These are phyloP conservation scores for Varanus komodoensis DNA, from an alignment of 2,113 vertebrate genomes.

Conservation along the genomic window DNA sequence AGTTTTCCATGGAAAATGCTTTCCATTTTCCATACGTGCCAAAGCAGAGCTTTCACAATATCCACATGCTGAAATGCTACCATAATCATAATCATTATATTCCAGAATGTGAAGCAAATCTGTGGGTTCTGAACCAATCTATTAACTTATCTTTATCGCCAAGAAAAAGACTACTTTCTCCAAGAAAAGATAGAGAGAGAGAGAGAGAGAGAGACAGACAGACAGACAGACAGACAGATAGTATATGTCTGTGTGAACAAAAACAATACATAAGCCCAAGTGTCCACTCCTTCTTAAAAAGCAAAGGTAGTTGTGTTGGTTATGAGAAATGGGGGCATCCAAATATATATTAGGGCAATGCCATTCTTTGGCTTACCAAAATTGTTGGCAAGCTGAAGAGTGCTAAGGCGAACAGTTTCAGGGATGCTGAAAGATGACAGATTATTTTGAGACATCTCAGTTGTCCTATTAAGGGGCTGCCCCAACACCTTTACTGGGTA, in stretches of 20 bases:
- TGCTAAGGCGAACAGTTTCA: background rate
- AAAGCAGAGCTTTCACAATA: background rate
- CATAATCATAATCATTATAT: background rate
- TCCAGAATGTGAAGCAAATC: background rate
- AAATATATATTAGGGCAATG: background rate
- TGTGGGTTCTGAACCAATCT: background rate
- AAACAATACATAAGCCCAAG: too few species aligned
- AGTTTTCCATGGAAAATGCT: background rate
- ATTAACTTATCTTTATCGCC: background rate
- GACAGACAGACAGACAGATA: too few species aligned
- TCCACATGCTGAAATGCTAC: background rate
- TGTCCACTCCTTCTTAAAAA: background rate
- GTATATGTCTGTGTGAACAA: too few species aligned
- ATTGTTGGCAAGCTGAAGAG: background rate
- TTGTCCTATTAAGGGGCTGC: background rate
- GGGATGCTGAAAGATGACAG: background rate
- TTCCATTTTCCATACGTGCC: background rate
- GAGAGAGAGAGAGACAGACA: too few species aligned
- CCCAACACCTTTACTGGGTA: background rate
- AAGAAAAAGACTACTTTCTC: background rate
- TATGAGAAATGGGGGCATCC: background rate
- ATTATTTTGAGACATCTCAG: background rate
- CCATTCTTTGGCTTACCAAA: background rate
- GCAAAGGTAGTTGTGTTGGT: background rate
- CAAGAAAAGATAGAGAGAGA: too few species aligned